phyloP scores from a whole-genome alignment of 2,888 invertebrate species.

The Gymnoscelis rufifasciata region DNA sequence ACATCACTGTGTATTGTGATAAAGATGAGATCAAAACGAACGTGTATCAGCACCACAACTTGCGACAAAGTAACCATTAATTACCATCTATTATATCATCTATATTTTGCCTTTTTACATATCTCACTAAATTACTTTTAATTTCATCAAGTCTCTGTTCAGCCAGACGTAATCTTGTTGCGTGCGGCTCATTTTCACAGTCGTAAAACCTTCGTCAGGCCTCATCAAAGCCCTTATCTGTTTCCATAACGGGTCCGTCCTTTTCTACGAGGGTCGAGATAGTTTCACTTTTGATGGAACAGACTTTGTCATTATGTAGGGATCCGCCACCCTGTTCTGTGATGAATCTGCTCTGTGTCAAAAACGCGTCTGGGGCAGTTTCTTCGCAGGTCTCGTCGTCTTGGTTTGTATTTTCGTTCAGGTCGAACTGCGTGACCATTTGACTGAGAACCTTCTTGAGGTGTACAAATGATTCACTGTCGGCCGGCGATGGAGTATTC shows the following conservation, averaged over 20 bases:
- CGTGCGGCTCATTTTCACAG: slow-evolving; percentile 7
- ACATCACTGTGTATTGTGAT: background rate
- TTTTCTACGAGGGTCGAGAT: slow-evolving; percentile 9
- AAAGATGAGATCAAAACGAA: slow-evolving; percentile 3
- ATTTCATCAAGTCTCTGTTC: slow-evolving; percentile 17
- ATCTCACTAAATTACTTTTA: slow-evolving; percentile 8
- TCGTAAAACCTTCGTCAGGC: slow-evolving; percentile 25
- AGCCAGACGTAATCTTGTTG: slow-evolving; percentile 7
- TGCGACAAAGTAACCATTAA: background rate
- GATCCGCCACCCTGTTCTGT: slow-evolving; percentile 29
- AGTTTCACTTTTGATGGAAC: slow-evolving; percentile 17
- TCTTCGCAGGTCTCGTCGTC: slow-evolving; percentile 32
- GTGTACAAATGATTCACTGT: slow-evolving; percentile 59
- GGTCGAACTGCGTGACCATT: slow-evolving; percentile 60
- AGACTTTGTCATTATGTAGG: slow-evolving; percentile 12
- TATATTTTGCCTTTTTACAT: slow-evolving; percentile 6
- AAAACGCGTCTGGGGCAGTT: slow-evolving; percentile 28
- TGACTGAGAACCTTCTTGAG: slow-evolving; percentile 67
- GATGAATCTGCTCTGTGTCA: slow-evolving; percentile 34
- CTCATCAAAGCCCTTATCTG: slow-evolving; percentile 9
- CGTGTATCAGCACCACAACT: background rate
- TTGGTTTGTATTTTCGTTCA: slow-evolving; percentile 43
- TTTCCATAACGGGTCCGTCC: slow-evolving; percentile 5
- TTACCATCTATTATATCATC: slow-evolving; percentile 2
- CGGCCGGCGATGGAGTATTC: slow-evolving; percentile 27